Base-by-base conservation (phyloP, 2,113 vertebrate genomes). In the Grallaria varia region DNA sequence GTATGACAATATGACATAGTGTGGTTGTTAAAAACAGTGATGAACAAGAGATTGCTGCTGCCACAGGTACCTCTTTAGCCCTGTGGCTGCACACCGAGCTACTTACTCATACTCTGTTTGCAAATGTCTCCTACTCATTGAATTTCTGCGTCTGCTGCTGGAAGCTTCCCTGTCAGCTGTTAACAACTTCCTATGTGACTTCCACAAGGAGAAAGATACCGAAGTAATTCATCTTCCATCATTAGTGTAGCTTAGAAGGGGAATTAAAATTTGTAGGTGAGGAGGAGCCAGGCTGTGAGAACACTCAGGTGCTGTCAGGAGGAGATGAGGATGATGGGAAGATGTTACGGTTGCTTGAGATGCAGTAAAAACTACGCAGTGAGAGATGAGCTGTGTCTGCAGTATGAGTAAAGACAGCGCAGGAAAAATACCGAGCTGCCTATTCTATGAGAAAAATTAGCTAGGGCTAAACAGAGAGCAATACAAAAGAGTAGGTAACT, bases 121-220 rank as follows among this genome's bases (percentile, higher is more conserved):
- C 56, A 92, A 33, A 67, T 74, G 68, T 25, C 60, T 67, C 63
- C 56, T 81, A 2, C 76, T 90, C 68, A 86, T 75, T 62, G 28
- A 81, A 90, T 71, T 81, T 89, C 37, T 92, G 39, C 18, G 11
- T 86, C 90, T 92, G 30, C 86, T 84, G 50, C 56, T 92, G 84
- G 84, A 84, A 56, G 19, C 52, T 86, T 78, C 81, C 33, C 27
- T 80, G 30, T 76, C 25, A 74, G 45, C 64, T 81, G 40, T 63
- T 78, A 81, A 37, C 42, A 90, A 7, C 66, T 72, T 89, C 4
- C 1, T 42, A 1, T 50, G 37, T 69, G 68, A 31, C 21, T 86
- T 86, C 21, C 52, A 40, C 39, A 62, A 67, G 58, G 90, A 64
- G 33, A 66, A 88, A 21, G 39, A 59, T 11, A 75, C 14, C 44